Percentiles rank a stretch among this genome's conserved stretches.
phyloP scores from a whole-genome alignment of 2,888 invertebrate species.

The Agonum fuliginosum region DNA sequence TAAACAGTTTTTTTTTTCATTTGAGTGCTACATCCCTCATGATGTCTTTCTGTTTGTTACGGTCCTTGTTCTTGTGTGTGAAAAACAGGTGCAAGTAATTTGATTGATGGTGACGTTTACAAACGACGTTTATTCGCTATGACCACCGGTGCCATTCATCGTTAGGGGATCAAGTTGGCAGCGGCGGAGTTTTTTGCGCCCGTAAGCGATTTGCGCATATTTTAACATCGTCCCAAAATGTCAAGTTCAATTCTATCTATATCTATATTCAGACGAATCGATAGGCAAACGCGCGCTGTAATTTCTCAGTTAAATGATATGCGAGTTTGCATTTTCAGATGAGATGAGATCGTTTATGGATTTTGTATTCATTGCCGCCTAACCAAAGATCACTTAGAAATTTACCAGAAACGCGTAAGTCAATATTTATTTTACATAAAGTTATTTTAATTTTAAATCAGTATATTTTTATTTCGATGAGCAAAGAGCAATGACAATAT shows the following conservation, averaged over 20 bases:
- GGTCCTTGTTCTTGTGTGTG: too few species aligned
- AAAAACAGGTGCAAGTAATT: constrained; percentile 48
- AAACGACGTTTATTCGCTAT: constrained; percentile 30
- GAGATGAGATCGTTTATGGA: background rate
- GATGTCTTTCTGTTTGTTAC: too few species aligned
- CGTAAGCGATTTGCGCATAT: constrained; percentile 8
- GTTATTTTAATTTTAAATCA: too few species aligned
- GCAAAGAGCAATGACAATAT: too few species aligned
- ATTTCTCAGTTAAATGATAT: background rate
- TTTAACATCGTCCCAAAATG: constrained; percentile 7
- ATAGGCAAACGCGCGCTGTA: too few species aligned
- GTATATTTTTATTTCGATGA: too few species aligned
- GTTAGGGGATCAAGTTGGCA: constrained; percentile 3
- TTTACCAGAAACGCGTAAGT: too few species aligned
- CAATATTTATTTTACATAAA: too few species aligned
- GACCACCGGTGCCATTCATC: constrained; percentile 28
- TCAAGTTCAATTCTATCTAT: constrained; percentile 14
- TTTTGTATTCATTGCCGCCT: too few species aligned
- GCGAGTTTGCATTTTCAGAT: background rate
- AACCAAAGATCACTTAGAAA: too few species aligned
- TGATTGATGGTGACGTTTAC: constrained; percentile 46
- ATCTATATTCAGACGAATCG: background rate
- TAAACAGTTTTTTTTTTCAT: too few species aligned
- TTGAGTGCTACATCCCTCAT: too few species aligned
- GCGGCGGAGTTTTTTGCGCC: background rate